phyloP scores from a whole-genome alignment of 2,888 invertebrate genomes.

The Brachylomia viminalis region DNA sequence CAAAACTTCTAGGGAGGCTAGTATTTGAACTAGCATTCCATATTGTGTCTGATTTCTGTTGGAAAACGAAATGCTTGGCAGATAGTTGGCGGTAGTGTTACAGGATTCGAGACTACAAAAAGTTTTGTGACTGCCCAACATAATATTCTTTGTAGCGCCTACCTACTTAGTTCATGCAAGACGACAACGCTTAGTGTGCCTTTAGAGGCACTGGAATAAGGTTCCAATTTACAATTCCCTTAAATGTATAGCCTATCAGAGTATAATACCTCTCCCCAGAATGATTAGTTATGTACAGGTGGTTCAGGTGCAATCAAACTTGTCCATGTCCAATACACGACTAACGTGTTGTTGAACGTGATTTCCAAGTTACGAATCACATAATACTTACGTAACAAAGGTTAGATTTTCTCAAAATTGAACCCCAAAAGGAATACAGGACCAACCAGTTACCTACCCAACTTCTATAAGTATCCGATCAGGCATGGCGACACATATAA shows the following conservation, averaged over 20 bases:
- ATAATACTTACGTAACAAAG: neutral
- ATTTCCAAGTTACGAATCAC: constrained; percentile 19
- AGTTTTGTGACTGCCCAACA: neutral
- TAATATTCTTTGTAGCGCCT: neutral
- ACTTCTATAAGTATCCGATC: constrained; percentile 33
- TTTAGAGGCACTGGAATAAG: neutral
- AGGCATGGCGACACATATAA: constrained; percentile 19
- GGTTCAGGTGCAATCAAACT: constrained; percentile 22
- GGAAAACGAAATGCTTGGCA: neutral
- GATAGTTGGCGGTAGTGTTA: neutral
- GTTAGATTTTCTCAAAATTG: neutral
- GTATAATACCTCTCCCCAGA: neutral
- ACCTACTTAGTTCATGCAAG: no score
- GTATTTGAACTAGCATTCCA: constrained; percentile 18
- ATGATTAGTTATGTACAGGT: constrained; percentile 3
- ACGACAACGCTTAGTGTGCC: neutral
- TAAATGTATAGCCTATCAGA: no score
- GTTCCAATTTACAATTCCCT: neutral
- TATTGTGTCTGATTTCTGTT: constrained; percentile 8
- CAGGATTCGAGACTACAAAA: neutral
- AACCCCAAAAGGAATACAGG: neutral
- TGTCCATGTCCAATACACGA: constrained; percentile 8
- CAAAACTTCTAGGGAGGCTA: constrained; percentile 29
- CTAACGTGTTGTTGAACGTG: neutral
- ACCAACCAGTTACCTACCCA: constrained; percentile 19